Conservation (phyloP, 2,888 invertebrate species). For the Carabus problematicus region DNA sequence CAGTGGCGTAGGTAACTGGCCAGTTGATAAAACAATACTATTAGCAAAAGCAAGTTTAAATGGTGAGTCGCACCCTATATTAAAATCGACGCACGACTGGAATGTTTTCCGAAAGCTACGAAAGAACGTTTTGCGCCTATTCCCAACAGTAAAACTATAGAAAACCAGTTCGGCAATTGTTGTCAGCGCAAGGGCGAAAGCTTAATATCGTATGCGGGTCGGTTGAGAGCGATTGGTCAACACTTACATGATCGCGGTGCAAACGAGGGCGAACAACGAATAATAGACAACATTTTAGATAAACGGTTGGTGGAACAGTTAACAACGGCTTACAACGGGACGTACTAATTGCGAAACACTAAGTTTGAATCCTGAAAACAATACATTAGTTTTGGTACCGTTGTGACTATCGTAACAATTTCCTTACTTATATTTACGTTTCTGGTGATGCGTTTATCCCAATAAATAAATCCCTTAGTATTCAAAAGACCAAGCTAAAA, state of each 20-base stretch:
- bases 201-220: neutral
- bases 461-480: no score
- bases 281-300: slow-evolving; percentile 12
- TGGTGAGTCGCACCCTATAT: neutral
- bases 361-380: no score
- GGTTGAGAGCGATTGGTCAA: slow-evolving; percentile 4
- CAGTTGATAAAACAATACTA: no score
- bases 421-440: no score
- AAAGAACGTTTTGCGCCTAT: slow-evolving; percentile 16
- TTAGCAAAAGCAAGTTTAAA: slow-evolving; percentile 19
- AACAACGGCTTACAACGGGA: slow-evolving; percentile 6
- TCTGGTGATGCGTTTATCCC: no score
- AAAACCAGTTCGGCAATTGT: slow-evolving; percentile 5
- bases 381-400: no score
- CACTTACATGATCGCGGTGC: slow-evolving; percentile 3
- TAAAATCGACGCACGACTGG: slow-evolving; percentile 5
- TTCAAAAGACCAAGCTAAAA: no score
- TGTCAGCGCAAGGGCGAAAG: no score
- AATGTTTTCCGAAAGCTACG: neutral
- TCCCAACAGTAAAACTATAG: slow-evolving; percentile 1
- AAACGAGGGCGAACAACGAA: slow-evolving; percentile 4
- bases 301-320: slow-evolving; percentile 18
- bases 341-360: no score
- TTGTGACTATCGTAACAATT: no score
- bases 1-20: slow-evolving; percentile 9